Evolutionary conservation across 2,888 invertebrate species (phyloP).

Genomic region (Drosophila pegasa): DNA sequence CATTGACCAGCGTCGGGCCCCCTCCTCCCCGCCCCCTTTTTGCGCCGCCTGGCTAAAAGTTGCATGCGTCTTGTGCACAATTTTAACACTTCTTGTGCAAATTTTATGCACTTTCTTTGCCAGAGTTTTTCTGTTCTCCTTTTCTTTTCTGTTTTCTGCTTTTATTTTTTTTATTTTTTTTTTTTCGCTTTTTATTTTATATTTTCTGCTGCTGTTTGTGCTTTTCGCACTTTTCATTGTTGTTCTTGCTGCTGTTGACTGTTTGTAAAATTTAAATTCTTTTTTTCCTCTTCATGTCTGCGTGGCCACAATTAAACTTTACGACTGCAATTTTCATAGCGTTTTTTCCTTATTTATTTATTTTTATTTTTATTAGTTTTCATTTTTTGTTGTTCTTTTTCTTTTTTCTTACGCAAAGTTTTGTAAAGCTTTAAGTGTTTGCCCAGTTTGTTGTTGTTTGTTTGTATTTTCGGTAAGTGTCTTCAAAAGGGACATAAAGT

Average conservation of each 20-base stretch:
- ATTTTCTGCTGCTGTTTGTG: conserved; percentile 17
- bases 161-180: background rate
- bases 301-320: conserved; percentile 74
- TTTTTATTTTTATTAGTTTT: conserved; percentile 28
- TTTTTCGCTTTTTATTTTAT: conserved; percentile 2
- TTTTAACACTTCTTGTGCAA: conserved; percentile 78
- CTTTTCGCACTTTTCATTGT: conserved; percentile 24
- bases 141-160: conserved; percentile 7
- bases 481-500: conserved; percentile 12
- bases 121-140: conserved; percentile 24
- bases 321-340: conserved; percentile 73
- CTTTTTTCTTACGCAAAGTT: conserved; percentile 23
- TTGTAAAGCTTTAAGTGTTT: conserved; percentile 54
- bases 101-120: conserved; percentile 69
- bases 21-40: background rate
- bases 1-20: background rate
- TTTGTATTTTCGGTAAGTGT: conserved; percentile 4
- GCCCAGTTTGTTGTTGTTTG: conserved; percentile 23
- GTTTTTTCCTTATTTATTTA: conserved; percentile 47
- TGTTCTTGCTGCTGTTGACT: conserved; percentile 33
- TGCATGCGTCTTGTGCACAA: conserved; percentile 69
- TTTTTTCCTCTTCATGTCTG: conserved; percentile 43
- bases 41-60: conserved; percentile 48
- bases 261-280: conserved; percentile 57
- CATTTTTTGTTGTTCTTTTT: conserved; percentile 2